A percentile compares a stretch with the other conserved stretches of the same genome.
These are phyloP conservation scores for Agrochola litura DNA, from an alignment of 2,888 invertebrate genomes.

Conservation along the genomic window DNA sequence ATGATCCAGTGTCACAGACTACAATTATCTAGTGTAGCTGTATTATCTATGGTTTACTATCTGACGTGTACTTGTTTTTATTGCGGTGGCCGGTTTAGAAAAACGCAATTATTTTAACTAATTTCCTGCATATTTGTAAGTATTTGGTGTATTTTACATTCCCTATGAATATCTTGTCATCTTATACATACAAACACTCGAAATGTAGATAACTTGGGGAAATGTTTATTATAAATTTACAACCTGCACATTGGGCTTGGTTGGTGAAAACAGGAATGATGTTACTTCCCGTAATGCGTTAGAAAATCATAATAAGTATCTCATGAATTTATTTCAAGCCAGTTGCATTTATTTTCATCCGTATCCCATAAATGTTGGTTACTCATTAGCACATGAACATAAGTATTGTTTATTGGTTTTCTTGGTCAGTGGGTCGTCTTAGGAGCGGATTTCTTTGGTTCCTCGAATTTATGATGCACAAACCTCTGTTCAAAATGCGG, in stretches of 20 bases:
- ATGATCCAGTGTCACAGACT: too few species aligned
- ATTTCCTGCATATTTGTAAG: constrained; percentile 39
- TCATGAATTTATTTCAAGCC: neutral
- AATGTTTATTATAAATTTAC: neutral
- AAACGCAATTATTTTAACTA: neutral
- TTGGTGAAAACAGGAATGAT: neutral
- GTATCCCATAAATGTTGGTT: neutral
- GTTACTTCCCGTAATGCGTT: neutral
- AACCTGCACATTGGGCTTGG: constrained; percentile 5
- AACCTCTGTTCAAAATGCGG: neutral
- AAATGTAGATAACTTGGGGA: constrained; percentile 1
- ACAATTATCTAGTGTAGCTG: too few species aligned
- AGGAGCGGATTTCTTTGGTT: too few species aligned
- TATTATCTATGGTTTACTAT: too few species aligned
- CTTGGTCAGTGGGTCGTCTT: too few species aligned
- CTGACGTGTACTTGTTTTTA: constrained; percentile 61
- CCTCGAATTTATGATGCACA: neutral
- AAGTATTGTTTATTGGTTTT: too few species aligned
- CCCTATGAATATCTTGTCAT: neutral
- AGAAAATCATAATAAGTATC: neutral
- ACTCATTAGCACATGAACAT: neutral
- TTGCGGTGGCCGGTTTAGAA: constrained; percentile 35
- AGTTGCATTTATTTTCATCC: neutral
- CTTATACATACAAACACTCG: neutral
- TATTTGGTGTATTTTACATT: constrained; percentile 32